These are phyloP conservation scores for Falco naumanni DNA, from an alignment of 2,797 vertebrate species.

Conservation along the genomic window DNA sequence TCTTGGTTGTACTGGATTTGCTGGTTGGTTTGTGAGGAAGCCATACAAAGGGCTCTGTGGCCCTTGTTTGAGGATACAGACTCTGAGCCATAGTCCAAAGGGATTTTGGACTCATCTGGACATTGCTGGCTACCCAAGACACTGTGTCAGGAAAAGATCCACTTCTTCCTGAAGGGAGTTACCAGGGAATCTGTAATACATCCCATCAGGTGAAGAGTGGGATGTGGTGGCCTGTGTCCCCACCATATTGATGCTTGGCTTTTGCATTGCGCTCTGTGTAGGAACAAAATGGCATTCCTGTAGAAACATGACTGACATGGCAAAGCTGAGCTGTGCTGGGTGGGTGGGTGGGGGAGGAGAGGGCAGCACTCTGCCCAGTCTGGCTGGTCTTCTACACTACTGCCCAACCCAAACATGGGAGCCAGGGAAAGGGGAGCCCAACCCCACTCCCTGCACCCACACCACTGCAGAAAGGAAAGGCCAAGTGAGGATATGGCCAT, in stretches of 20 bases:
- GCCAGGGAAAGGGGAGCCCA: background rate
- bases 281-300: background rate
- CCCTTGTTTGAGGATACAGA: background rate
- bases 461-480: background rate
- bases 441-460: accelerated
- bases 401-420: background rate
- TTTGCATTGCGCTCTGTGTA: background rate
- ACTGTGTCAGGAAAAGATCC: background rate
- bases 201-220: background rate
- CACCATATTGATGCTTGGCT: background rate
- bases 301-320: background rate
- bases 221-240: background rate
- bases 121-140: background rate
- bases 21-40: background rate
- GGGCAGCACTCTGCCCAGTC: background rate
- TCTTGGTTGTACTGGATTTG: background rate
- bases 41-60: background rate
- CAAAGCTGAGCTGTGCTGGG: background rate
- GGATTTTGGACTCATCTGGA: background rate
- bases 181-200: background rate
- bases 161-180: background rate
- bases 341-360: background rate
- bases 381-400: background rate
- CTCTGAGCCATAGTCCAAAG: background rate
- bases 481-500: background rate